Conservation (phyloP, 2,888 invertebrate genomes). For the Drosophila mimica region DNA sequence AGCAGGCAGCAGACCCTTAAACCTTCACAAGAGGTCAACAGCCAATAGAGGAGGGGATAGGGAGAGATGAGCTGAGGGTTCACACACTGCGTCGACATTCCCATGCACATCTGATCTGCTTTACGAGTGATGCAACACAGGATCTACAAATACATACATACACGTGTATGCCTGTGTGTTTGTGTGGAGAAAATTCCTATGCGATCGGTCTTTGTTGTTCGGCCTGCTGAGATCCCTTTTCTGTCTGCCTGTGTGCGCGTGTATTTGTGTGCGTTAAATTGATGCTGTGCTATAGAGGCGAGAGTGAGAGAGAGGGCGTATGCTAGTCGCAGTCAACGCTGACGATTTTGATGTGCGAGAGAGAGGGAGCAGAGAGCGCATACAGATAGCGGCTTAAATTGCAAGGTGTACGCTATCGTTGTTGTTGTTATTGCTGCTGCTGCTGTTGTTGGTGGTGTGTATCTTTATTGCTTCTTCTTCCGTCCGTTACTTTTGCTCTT, state of each 20-base stretch:
- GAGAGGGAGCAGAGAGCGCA: constrained; percentile 46
- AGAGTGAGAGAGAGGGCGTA: constrained; percentile 22
- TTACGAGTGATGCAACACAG: constrained; percentile 70
- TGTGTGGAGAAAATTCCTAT: constrained; percentile 66
- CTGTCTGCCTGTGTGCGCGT: constrained; percentile 26
- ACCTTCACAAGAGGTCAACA: constrained; percentile 68
- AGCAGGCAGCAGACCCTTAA: constrained; percentile 52
- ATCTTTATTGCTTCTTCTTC: constrained; percentile 74
- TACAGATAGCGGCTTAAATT: constrained; percentile 76
- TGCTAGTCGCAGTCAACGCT: constrained; percentile 25
- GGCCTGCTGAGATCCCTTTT: constrained; percentile 73
- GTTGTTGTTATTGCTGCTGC: constrained; percentile 37
- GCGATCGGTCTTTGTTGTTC: constrained; percentile 70
- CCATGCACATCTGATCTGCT: constrained; percentile 74
- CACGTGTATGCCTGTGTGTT: constrained; percentile 6
- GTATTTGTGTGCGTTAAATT: constrained; percentile 52
- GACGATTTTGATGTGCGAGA: constrained; percentile 33
- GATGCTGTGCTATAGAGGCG: constrained; percentile 57
- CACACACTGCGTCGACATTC: constrained; percentile 47
- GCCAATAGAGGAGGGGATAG: constrained; percentile 46
- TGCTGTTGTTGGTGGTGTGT: constrained; percentile 62
- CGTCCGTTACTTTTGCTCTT: constrained; percentile 77
- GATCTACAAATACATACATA: constrained; percentile 48
- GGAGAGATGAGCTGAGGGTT: constrained; percentile 38
- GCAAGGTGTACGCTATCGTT: constrained; percentile 70